Percentiles rank a stretch among this genome's conserved stretches.
Evolutionary conservation across 2,888 invertebrate species (phyloP).

Genomic region (Orthonevra nobilis): DNA sequence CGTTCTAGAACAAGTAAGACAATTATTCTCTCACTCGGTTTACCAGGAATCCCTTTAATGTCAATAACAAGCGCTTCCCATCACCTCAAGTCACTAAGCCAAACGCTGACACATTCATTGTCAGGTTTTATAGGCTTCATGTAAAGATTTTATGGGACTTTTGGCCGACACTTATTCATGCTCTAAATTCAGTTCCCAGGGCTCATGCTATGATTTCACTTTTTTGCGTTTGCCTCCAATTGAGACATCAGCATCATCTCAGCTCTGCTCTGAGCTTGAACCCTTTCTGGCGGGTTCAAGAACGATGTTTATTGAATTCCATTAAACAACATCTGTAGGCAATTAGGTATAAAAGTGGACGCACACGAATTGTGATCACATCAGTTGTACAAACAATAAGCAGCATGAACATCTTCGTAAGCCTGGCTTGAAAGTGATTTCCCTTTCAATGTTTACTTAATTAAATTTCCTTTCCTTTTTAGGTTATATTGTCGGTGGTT

Average conservation of each 20-base stretch:
- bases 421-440: neutral
- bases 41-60: conserved; percentile 5
- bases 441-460: too few relatives aligned
- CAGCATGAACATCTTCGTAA: conserved; percentile 59
- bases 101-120: conserved; percentile 30
- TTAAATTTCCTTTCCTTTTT: neutral
- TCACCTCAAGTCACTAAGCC: conserved; percentile 17
- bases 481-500: conserved; percentile 34
- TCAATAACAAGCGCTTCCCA: neutral
- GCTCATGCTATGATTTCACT: too few relatives aligned
- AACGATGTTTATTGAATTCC: conserved; percentile 6
- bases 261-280: conserved; percentile 53
- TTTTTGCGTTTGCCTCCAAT: conserved; percentile 4
- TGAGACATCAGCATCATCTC: conserved; percentile 17
- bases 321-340: neutral
- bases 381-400: conserved; percentile 48
- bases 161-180: conserved; percentile 14
- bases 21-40: neutral
- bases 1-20: neutral
- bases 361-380: conserved; percentile 22
- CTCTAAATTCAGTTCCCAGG: conserved; percentile 25
- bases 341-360: conserved; percentile 51
- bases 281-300: conserved; percentile 44
- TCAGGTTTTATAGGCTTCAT: conserved; percentile 2
- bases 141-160: conserved; percentile 29